These are phyloP conservation scores for Yponomeuta cagnagella DNA, from an alignment of 2,888 invertebrate genomes.

Conservation along the genomic window DNA sequence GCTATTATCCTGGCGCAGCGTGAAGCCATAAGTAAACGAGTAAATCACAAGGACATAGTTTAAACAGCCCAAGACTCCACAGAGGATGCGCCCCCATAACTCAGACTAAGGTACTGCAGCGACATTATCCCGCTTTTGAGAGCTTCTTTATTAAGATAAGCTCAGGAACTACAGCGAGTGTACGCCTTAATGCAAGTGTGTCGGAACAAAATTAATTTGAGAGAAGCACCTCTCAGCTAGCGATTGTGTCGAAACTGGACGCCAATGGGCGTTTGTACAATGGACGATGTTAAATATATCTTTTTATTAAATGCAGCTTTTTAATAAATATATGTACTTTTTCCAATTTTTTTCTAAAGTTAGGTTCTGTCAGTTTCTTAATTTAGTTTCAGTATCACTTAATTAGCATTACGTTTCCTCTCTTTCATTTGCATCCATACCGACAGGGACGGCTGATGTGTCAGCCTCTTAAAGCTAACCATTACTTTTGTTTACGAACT, in stretches of 20 bases:
- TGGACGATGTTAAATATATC: no score
- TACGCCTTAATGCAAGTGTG: constrained; percentile 1
- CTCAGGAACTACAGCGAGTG: not conserved
- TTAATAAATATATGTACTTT: no score
- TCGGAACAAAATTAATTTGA: not conserved
- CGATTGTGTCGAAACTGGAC: not conserved
- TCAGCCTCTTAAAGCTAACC: no score
- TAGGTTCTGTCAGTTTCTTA: no score
- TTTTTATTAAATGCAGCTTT: no score
- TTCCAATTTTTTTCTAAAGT: no score
- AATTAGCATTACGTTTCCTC: not conserved
- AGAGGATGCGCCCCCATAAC: not conserved
- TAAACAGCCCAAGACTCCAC: not conserved
- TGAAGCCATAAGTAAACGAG: not conserved
- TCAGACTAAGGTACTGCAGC: constrained; percentile 4
- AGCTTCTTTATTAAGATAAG: constrained; percentile 16
- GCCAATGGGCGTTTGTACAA: no score
- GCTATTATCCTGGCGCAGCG: no score
- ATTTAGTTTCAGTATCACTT: not conserved
- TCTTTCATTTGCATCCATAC: no score
- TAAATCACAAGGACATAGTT: not conserved
- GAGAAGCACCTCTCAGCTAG: not conserved
- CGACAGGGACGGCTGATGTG: no score
- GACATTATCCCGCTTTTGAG: constrained; percentile 14
- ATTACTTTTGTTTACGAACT: no score